phyloP scores from a whole-genome alignment of 1,140 invertebrate species.

The Caenorhabditis latens region DNA sequence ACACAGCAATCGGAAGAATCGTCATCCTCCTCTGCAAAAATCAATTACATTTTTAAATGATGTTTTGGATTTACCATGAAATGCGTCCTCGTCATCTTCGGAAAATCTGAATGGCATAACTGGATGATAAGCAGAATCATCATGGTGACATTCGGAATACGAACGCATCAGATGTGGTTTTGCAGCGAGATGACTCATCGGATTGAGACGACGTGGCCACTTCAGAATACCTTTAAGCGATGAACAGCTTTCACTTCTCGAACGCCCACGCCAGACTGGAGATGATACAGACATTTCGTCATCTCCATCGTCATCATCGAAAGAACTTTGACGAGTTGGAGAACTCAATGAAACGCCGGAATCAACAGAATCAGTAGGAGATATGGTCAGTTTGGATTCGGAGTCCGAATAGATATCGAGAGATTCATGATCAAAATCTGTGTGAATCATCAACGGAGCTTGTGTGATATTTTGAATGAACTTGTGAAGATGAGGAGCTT shows the following conservation, averaged over 20 bases:
- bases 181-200: not conserved
- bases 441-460: constrained; percentile 22
- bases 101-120: constrained; percentile 35
- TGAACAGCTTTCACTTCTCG: constrained; percentile 42
- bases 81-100: constrained; percentile 26
- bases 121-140: not conserved
- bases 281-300: not conserved
- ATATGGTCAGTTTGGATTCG: constrained; percentile 15
- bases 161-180: constrained; percentile 26
- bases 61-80: constrained; percentile 13
- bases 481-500: constrained; percentile 30
- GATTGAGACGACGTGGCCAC: constrained; percentile 11
- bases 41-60: not conserved
- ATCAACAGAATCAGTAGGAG: constrained; percentile 25
- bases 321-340: constrained; percentile 12
- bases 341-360: constrained; percentile 16
- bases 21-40: constrained; percentile 41
- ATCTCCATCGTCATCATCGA: constrained; percentile 20
- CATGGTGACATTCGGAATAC: constrained; percentile 31
- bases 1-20: constrained; percentile 11
- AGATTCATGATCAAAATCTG: constrained; percentile 13
- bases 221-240: constrained; percentile 49
- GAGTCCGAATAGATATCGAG: constrained; percentile 21
- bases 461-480: constrained; percentile 38
- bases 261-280: not conserved